Base-by-base conservation (phyloP, 2,888 invertebrate genomes). In the Pollenia labialis region DNA sequence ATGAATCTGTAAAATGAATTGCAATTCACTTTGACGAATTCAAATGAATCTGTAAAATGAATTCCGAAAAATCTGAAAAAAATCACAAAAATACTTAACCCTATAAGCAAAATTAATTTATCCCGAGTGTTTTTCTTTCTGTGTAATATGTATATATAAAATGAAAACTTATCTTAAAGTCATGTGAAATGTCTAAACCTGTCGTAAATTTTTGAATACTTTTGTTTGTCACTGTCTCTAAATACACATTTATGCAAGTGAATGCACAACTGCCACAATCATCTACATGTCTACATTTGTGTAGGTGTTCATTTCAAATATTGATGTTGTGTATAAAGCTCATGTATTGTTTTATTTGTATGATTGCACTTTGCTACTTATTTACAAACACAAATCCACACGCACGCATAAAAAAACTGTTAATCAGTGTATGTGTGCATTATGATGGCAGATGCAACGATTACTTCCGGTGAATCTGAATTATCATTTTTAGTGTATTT, bases 391-490 rank as follows among this genome's bases (percentile, higher is more conserved):
- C 23, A 44, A 9, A 23, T 23, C 4, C 16, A 14, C 9, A 12
- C 46, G 12, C 66, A 16, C 58, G 46, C 48, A 42, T 46, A 46
- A 32, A 32, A 32, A 32, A 32, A 32, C 32, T 32, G 44, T 11
- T 44, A 32, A 32, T 32, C 4, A 18, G 40, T 48, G 40, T 46
- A 32, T 52, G 54, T 44, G 64, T 42, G 8, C 50, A 18, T 23
- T 60, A 48, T 64, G 60, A 50, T 23, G 68, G 56, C 18, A 52
- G 4, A 71, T 18, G 1, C 46, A 46, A 50, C 64, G 18, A 42
- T 66, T 46, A 85, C 52, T 62, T 50, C 54, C 68, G n/a, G 48
- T 4, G 40, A 42, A 52, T 54, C 6, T 62, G 32, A 60, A 11
- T 40, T 16, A 44, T 46, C n/a, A 18, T 16, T 11, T 18, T 44